phyloP scores from a whole-genome alignment of 2,797 vertebrate species.

The Rhinophrynus dorsalis region DNA sequence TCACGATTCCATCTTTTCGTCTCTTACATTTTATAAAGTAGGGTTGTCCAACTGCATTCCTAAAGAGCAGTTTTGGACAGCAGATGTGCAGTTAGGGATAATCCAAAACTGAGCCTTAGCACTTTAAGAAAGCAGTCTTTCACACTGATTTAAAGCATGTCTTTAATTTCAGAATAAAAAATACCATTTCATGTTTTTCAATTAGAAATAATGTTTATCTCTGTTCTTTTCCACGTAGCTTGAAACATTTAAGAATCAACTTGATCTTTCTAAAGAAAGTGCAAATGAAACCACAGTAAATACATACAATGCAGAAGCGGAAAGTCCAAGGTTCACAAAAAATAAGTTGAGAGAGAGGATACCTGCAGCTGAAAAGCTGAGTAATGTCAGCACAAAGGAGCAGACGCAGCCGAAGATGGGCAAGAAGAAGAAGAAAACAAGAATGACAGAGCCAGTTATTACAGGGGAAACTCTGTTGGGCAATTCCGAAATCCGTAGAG shows the following conservation, averaged over 20 bases:
- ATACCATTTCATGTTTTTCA: too few relatives aligned
- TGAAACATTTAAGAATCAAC: slow-evolving; percentile 75
- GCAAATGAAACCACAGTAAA: slow-evolving; percentile 74
- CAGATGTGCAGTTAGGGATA: too few relatives aligned
- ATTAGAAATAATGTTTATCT: too few relatives aligned
- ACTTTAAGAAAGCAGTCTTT: too few relatives aligned
- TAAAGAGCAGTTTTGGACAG: too few relatives aligned
- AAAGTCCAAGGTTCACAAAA: slow-evolving; percentile 76
- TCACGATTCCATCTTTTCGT: too few relatives aligned
- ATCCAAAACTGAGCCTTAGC: too few relatives aligned
- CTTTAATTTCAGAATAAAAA: too few relatives aligned
- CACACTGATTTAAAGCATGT: too few relatives aligned
- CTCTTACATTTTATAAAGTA: too few relatives aligned
- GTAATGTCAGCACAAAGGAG: slow-evolving; percentile 66
- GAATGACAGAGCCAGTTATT: slow-evolving; percentile 59
- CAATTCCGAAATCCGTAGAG: slow-evolving; percentile 52
- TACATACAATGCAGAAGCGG: slow-evolving; percentile 69
- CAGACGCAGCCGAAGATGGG: slow-evolving; percentile 58
- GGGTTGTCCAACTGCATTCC: too few relatives aligned
- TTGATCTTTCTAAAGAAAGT: slow-evolving; percentile 74
- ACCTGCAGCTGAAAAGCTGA: slow-evolving; percentile 69
- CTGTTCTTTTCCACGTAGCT: slow-evolving; percentile 69
- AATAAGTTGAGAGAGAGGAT: slow-evolving; percentile 72
- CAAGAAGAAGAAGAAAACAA: slow-evolving; percentile 75
- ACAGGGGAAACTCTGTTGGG: slow-evolving; percentile 58